Base-by-base conservation (phyloP, 2,113 vertebrate species). In the Ctenodactylus gundi region DNA sequence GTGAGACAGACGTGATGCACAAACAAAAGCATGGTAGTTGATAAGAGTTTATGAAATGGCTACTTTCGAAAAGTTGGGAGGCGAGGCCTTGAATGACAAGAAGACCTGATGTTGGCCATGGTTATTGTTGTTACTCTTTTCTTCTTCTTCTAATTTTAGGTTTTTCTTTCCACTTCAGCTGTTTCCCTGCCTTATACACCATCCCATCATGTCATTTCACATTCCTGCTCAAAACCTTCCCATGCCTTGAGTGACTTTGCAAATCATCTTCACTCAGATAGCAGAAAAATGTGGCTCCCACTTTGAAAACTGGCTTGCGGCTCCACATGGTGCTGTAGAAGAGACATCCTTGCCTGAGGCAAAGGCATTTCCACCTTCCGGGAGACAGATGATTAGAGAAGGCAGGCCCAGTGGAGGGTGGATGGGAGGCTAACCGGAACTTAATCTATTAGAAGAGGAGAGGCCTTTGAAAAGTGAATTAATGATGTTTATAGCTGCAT, bases 311-410 rank as follows among this genome's bases (percentile, higher is more conserved):
- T 53, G 72, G 68, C 55, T 51, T 44, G 46, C 46, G 31, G 84
- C 82, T 93, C 53, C 21, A 39, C 4, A 4, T 20, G 85, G 93
- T 21, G 65, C 86, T 39, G 44, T 31, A 39, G 90, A 82, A 95
- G 94, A 96, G 96, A 75, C 77, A 68, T 92, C 95, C 95, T 97
- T 97, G 96, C 97, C 96, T 0, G 39, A 97, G 96, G 97, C 97
- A 97, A 97, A 96, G 95, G 92, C 97, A 97, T 95, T 96, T 90
- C 88, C 67, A 92, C 96, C 96, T 97, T 96, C 93, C 39, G 97
- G 93, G 95, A 97, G 57, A 94, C 27, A 7, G 2, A 21, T 95
- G 96, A 97, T 97, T 95, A 97, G 87, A 97, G 90, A 51, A 93
- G 29, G 92, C 90, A 80, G 91, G 31, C 36, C 0, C 64, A 31